Base-by-base conservation (phyloP, 2,797 vertebrate species). In the Xiphorhynchus erythropygius region DNA sequence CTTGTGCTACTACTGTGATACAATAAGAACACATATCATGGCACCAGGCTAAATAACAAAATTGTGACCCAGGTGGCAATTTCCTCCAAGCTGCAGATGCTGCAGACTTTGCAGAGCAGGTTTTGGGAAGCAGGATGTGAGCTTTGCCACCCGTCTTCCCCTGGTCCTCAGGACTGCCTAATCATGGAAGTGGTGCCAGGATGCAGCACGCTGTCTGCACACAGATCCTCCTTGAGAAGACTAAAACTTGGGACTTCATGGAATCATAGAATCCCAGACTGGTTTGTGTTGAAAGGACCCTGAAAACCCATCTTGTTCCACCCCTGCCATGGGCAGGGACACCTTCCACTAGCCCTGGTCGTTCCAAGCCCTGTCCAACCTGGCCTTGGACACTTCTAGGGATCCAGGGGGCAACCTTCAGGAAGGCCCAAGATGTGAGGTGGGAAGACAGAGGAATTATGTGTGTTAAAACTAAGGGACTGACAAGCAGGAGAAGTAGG, bases 1-100 rank as follows among this genome's bases (percentile, higher is more conserved):
- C 35, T 46, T 21, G 30, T 11, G 42, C 49, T 84, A 3, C 64
- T 70, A 64, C 53, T 63, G 0, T 6, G 23, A 35, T 59, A 19
- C 56, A 63, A 6, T 3, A 39, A 11, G 46, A 22, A 47, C 11
- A 4, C 8, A 3, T 3, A 10, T 4, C 0, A 0, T 13, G 27
- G 50, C 65, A 86, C 27, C 37, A 8, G 49, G 44, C 4, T 30
- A 70, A 50, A 62, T 6, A 50, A 49, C 33, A 33, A 28, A 39
- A 9, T 6, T 24, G 30, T 35, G 42, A 27, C 75, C 0, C 0
- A 69, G n/a, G 19, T 41, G 42, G 57, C 33, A n/a, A 27, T 84
- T 71, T 37, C 46, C 27, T 41, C 24, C 22, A 28, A 53, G 33
- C 15, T 32, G 27, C 47, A 35, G 42, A 11, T 42, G 63, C 37